Base-by-base conservation (phyloP, 2,113 vertebrate species). In the Candoia aspera region DNA sequence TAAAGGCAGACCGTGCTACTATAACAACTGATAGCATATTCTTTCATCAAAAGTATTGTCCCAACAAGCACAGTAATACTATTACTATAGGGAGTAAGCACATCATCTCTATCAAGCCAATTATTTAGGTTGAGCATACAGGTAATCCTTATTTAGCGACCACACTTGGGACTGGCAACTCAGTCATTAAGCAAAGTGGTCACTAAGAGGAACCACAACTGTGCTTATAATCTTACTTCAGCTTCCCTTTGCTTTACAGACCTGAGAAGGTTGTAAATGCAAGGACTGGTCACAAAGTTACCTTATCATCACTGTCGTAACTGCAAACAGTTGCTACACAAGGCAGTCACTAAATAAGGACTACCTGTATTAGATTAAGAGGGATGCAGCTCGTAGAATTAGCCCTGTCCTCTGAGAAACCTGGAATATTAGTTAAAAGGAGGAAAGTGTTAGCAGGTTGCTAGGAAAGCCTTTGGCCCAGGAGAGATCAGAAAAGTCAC, bases 391-490 rank as follows among this genome's bases (percentile, higher is more conserved):
- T 79, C 21, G 33, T 79, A 8, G 33, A 42, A 79, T 42, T 21
- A 79, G 73, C 88, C 93, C 91, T 90, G 54, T n/a, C 4, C 1
- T 33, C 93, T 92, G 94, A 90, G 15, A 83, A 95, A 64, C 89
- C 87, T 95, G 89, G 79, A 59, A 93, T 94, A 93, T 89, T 84
- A 93, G 29, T 95, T 92, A 94, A 94, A 96, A 93, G 87, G 95
- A 3, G 95, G 95, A 95, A 94, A 96, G n/a, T n/a, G n/a, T n/a
- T n/a, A n/a, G n/a, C n/a, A n/a, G n/a, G n/a, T n/a, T n/a, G n/a
- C n/a, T n/a, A n/a, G n/a, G n/a, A n/a, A n/a, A n/a, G n/a, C n/a
- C n/a, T n/a, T n/a, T n/a, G n/a, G n/a, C n/a, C n/a, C n/a, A n/a
- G n/a, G n/a, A n/a, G n/a, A n/a, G n/a, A n/a, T n/a, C n/a, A n/a